phyloP scores from a whole-genome alignment of 37 sponge, comb jelly and placozoan species.

The Petrosia ficiformis region DNA sequence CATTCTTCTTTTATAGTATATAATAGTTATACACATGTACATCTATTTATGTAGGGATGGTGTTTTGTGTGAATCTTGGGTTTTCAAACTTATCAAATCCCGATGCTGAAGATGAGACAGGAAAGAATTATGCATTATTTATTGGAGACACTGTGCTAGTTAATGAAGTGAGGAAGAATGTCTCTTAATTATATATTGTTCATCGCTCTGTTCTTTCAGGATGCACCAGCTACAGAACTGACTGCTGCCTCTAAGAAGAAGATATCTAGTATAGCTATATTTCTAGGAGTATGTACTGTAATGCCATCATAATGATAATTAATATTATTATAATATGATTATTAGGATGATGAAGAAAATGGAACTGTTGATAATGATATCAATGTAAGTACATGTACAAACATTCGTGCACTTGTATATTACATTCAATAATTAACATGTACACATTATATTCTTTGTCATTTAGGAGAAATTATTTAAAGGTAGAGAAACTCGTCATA shows the following conservation, averaged over 20 bases:
- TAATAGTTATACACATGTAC: background rate
- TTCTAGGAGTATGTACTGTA: constrained; percentile 73
- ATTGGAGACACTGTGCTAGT: constrained; percentile 93
- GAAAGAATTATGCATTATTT: constrained; percentile 73
- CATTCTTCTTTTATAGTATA: no score
- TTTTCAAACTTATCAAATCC: constrained; percentile 56
- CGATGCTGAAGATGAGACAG: constrained; percentile 48
- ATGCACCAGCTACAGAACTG: constrained; percentile 52
- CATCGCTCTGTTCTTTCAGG: constrained; percentile 10
- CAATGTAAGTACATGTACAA: constrained; percentile 15
- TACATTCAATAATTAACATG: background rate
- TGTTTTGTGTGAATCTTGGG: constrained; percentile 75
- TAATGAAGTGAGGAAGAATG: constrained; percentile 33
- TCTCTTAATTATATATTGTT: background rate
- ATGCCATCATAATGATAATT: background rate
- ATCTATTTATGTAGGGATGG: constrained; percentile 51
- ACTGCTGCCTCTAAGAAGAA: constrained; percentile 85
- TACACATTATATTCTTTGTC: background rate
- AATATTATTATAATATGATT: background rate
- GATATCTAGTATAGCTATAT: constrained; percentile 89
- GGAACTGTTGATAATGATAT: constrained; percentile 49
- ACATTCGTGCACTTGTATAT: no score
- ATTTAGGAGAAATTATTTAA: constrained; percentile 19
- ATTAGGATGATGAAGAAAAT: constrained; percentile 58
- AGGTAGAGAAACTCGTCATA: background rate